Conservation (phyloP, 2,888 invertebrate species). For the Lymantria monacha region DNA sequence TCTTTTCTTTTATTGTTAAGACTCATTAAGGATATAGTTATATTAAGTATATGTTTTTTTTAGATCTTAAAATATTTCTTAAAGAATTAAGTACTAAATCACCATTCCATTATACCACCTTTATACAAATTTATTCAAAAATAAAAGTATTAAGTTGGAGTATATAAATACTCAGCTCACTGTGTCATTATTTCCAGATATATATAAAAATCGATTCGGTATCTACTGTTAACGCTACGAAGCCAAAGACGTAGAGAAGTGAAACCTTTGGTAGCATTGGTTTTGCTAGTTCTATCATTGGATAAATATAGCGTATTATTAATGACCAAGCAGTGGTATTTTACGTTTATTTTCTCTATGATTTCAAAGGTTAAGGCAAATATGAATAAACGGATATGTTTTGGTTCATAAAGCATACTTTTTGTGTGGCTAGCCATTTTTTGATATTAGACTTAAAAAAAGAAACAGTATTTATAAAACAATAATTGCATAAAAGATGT, state of each 20-base stretch:
- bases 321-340: not conserved
- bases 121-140: conserved; percentile 2
- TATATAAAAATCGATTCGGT: not conserved
- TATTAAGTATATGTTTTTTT: conserved; percentile 21
- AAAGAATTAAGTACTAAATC: conserved; percentile 16
- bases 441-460: not conserved
- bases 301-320: not conserved
- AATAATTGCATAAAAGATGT: conserved; percentile 7
- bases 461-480: conserved; percentile 10
- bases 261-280: conserved; percentile 16
- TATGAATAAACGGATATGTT: not conserved
- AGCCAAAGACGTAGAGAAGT: conserved; percentile 30
- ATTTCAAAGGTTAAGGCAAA: no score
- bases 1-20: conserved; percentile 28
- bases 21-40: conserved; percentile 28
- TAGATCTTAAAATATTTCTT: conserved; percentile 7
- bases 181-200: not conserved
- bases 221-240: conserved; percentile 15
- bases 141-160: not conserved
- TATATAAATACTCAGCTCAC: conserved; percentile 12
- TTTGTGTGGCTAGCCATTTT: not conserved
- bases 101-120: conserved; percentile 29
- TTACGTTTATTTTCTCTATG: not conserved
- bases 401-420: not conserved
- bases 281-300: conserved; percentile 28